Base-by-base conservation (phyloP, 1,140 invertebrate species). In the Hycleus cichorii region DNA sequence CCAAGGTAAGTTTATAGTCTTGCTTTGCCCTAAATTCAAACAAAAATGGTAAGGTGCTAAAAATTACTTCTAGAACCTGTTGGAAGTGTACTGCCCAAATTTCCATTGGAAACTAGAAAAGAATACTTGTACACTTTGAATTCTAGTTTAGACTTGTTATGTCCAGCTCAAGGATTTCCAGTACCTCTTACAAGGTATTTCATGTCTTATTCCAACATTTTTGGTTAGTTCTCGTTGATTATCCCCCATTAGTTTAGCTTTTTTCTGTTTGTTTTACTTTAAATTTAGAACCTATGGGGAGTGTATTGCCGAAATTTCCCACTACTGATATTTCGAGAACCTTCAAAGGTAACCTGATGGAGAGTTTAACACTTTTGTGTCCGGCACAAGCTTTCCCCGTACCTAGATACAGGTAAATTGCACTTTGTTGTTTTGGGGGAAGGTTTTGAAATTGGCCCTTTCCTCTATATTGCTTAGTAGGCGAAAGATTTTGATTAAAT, bases 161-260 rank as follows among this genome's bases (percentile, higher is more conserved):
- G 81, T 69, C 77, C 77, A 39, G 81, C 81, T 49, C 79, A 81
- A 67, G 80, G 80, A 24, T 83, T 75, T 72, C 83, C 83, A 54
- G 78, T 81, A 59, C 81, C 81, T 59, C 67, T 75, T 24, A 81
- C 76, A 78, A 81, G 80, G 82, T 85, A 76, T 62, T 62, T 68
- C 26, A 47, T 50, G 47, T 55, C 56, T 50, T 46, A 50, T 55
- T 58, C 48, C 43, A 51, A 49, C 42, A 49, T 55, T 32, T 32
- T 32, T 49, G 53, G 54, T 42, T 58, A 57, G 32, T 32, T 32
- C 18, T 18, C 18, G 18, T 18, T 18, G 18, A 18, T 18, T 18
- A 18, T 18, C 18, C 18, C 48, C 56, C 25, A n/a, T 44, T 8
- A 9, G 25, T 25, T 43, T 39, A 49, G 24, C 39, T 59, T 40